Conservation (phyloP, 1,140 invertebrate species). For the Brachionus manjavacas region DNA sequence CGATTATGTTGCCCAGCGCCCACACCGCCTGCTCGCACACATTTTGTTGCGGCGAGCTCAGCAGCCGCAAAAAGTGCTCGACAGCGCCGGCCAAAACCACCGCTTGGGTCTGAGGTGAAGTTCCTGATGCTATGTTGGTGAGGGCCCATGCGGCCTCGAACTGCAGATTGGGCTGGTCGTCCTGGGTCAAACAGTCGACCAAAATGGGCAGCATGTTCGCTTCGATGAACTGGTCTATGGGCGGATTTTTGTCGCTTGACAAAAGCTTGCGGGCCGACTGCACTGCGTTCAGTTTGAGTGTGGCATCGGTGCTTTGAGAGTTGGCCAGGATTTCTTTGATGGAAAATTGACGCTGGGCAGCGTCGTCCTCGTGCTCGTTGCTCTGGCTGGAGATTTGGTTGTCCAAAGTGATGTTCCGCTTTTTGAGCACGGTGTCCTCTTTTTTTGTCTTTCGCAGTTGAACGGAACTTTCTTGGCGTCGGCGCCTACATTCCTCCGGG, state of each 20-base stretch:
- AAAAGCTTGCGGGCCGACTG: conserved; percentile 72
- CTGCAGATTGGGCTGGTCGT: conserved; percentile 83
- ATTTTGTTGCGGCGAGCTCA: conserved; percentile 85
- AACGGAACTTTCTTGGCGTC: background rate
- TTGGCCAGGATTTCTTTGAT: background rate
- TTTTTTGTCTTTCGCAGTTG: conserved; percentile 28
- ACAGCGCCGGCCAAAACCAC: conserved; percentile 71
- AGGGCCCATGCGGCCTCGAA: conserved; percentile 99
- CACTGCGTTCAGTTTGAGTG: conserved; percentile 47
- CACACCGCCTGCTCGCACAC: conserved; percentile 98
- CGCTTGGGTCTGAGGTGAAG: conserved; percentile 72
- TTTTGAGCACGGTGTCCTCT: conserved; percentile 36
- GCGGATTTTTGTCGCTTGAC: conserved; percentile 93
- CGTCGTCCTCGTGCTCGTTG: background rate
- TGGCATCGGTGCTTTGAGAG: conserved; percentile 6
- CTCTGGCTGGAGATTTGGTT: too few species aligned
- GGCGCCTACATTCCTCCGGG: conserved; percentile 30
- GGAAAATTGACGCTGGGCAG: background rate
- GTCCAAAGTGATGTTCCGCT: conserved; percentile 5
- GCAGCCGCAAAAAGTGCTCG: conserved; percentile 82
- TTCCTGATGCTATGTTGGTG: conserved; percentile 97
- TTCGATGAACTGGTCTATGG: conserved; percentile 90
- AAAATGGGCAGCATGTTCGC: conserved; percentile 88
- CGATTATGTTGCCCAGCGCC: conserved; percentile 95
- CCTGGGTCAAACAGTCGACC: conserved; percentile 77